Percentiles rank a stretch among this genome's conserved stretches.
phyloP scores from a whole-genome alignment of 2,113 vertebrate species.

The Acrocephalus arundinaceus region DNA sequence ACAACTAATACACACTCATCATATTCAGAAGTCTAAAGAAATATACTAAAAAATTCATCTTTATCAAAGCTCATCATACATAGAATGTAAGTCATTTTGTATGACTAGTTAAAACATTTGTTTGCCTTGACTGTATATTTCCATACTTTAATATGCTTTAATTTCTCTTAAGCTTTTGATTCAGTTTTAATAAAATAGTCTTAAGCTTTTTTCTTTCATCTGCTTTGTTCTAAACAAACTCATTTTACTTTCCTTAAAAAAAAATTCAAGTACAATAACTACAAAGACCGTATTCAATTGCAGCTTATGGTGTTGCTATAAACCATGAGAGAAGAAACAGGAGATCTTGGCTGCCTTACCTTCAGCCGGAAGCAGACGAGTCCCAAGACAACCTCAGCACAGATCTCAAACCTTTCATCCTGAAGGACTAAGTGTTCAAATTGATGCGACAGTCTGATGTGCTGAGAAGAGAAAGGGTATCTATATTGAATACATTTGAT shows the following conservation, averaged over 20 bases:
- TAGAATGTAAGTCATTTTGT: neutral
- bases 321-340: neutral
- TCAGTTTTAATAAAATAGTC: neutral
- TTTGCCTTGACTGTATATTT: neutral
- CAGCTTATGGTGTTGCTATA: neutral
- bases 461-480: slow-evolving; percentile 72
- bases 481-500: neutral
- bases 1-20: neutral
- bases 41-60: neutral
- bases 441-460: slow-evolving; percentile 85
- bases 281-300: neutral
- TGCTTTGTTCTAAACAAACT: neutral
- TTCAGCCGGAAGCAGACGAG: slow-evolving; percentile 97
- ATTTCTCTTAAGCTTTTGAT: neutral
- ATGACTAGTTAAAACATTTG: neutral
- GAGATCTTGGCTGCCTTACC: slow-evolving; percentile 72
- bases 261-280: neutral
- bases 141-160: neutral
- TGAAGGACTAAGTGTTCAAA: slow-evolving; percentile 86
- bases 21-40: neutral
- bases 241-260: neutral
- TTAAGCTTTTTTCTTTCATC: neutral
- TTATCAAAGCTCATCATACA: neutral
- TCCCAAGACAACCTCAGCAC: slow-evolving; percentile 86
- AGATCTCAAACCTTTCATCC: slow-evolving; percentile 91